Evolutionary conservation across 2,888 invertebrate genomes (phyloP).

Genomic region (Hypena proboscidalis): DNA sequence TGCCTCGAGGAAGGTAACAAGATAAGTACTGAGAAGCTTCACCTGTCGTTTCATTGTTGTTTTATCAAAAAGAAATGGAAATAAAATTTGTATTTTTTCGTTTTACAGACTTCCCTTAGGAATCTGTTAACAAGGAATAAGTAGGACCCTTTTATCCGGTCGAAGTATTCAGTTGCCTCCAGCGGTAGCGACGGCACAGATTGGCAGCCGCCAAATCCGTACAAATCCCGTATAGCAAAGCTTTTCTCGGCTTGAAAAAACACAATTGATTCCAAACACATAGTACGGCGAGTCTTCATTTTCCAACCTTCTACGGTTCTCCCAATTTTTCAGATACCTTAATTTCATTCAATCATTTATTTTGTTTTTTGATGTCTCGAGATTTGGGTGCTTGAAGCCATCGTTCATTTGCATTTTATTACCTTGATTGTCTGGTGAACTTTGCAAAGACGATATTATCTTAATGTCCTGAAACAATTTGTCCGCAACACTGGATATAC

Average conservation of each 20-base stretch:
- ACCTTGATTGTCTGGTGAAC: no score
- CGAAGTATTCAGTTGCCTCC: constrained; percentile 68
- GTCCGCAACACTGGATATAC: background rate
- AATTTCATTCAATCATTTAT: background rate
- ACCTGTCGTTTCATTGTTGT: constrained; percentile 46
- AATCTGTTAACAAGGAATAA: constrained; percentile 73
- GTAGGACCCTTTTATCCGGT: constrained; percentile 68
- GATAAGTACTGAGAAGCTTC: constrained; percentile 30
- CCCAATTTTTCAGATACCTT: background rate
- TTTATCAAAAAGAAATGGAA: constrained; percentile 46
- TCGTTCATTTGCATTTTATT: no score
- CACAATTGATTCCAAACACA: constrained; percentile 66
- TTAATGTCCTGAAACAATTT: background rate
- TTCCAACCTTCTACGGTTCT: background rate
- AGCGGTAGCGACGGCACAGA: constrained; percentile 66
- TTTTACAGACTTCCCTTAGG: constrained; percentile 52
- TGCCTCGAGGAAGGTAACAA: constrained; percentile 24
- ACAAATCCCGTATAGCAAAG: constrained; percentile 69
- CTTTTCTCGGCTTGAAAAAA: constrained; percentile 60
- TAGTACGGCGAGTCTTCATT: background rate
- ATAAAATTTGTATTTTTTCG: constrained; percentile 46
- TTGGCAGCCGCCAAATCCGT: constrained; percentile 76
- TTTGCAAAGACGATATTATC: background rate
- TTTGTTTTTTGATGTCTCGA: no score
- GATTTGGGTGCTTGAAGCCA: no score